Evolutionary conservation across 2,888 invertebrate genomes (phyloP), one percentile per base, ranked within the genome.

Genomic region (Cacoxenus indagator): DNA sequence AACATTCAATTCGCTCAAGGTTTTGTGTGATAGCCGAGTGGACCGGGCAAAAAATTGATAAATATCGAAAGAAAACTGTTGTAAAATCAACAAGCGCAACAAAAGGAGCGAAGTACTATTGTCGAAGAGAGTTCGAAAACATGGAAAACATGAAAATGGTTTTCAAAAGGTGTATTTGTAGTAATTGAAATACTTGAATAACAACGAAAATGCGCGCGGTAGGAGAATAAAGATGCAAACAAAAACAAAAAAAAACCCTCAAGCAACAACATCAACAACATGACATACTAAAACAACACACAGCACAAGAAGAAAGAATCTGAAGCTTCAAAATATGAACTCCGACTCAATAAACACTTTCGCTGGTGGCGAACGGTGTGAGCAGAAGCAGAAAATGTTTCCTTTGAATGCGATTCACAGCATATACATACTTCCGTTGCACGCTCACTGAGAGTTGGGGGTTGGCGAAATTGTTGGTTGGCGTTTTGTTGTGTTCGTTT

Each of bases 151-250:
- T n/a, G 37, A 19, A 37, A 61, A 22, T 37, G 5, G n/a, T 1
- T 57, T 27, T 57, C 17, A 70, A 73, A 80, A 75, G 74, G 78
- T n/a, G n/a, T 76, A 83, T 83, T 80, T 83, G 76, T 74, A 80
- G 82, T 80, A 80, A 80, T 83, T 80, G 83, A 80, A 83, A 83
- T 73, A 75, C 73, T 72, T 61, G 31, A 43, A 37, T 14, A 37
- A 37, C 37, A 37, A 37, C 37, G 37, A 37, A 37, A 37, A 37
- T 37, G 37, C 8, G 14, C 37, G 37, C n/a, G 1, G 43, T 43
- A 1, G 3, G 70, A 73, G 75, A 73, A 81, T 73, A 80, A 82
- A 81, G 73, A 70, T 72, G 74, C 6, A 31, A 4, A 9, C 64
- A 11, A 11, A 5, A 17, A 27, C 26, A 64, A 19, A 57, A 64